Conservation (phyloP, 2,888 invertebrate species). For the Leucozona laternaria region DNA sequence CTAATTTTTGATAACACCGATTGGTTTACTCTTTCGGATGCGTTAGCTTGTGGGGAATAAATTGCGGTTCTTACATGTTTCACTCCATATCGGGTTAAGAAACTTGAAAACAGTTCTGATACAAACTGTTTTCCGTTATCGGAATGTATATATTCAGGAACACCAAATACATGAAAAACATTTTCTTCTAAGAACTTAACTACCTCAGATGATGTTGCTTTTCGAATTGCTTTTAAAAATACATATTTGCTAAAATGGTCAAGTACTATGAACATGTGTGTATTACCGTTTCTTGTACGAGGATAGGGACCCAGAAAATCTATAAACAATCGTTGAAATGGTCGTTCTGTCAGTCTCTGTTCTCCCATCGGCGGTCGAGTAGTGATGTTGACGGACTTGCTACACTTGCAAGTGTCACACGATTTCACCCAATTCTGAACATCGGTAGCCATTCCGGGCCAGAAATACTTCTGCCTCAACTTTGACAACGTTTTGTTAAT, state of each 20-base stretch:
- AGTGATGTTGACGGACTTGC: background rate
- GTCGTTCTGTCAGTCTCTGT: background rate
- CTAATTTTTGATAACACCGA: constrained; percentile 40
- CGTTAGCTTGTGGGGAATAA: constrained; percentile 59
- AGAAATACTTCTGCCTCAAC: background rate
- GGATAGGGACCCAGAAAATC: too few species aligned
- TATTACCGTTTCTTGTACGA: too few species aligned
- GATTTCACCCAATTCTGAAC: background rate
- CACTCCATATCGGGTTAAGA: too few species aligned
- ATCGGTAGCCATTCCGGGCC: background rate
- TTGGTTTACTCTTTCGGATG: constrained; percentile 44
- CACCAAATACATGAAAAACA: too few species aligned
- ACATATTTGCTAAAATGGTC: too few species aligned
- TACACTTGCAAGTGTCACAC: background rate
- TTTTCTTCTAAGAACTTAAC: too few species aligned
- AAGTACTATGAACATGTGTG: too few species aligned
- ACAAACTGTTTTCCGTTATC: too few species aligned
- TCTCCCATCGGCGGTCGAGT: background rate
- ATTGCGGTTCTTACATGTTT: constrained; percentile 39
- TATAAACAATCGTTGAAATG: constrained; percentile 8
- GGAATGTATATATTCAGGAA: background rate
- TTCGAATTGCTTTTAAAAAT: too few species aligned
- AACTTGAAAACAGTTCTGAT: too few species aligned
- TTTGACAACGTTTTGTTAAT: background rate
- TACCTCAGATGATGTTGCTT: too few species aligned